Percentiles rank a stretch among this genome's conserved stretches.
These are phyloP conservation scores for Morus bassanus DNA, from an alignment of 2,797 vertebrate genomes.

Conservation along the genomic window DNA sequence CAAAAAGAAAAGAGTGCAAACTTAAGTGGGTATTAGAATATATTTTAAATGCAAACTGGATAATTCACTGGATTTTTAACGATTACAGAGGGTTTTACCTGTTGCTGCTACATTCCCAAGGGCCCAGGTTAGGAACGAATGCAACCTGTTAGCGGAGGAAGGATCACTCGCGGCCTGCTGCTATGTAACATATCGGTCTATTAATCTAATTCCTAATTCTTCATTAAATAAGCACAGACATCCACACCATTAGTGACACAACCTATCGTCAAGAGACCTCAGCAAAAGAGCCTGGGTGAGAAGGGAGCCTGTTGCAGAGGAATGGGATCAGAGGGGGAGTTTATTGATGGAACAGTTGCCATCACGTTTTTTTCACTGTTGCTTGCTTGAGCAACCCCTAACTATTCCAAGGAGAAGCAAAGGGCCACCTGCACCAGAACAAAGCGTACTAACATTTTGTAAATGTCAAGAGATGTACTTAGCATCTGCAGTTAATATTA, in stretches of 20 bases:
- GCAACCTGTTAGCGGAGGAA: background rate
- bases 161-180: background rate
- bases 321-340: background rate
- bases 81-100: background rate
- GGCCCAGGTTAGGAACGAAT: background rate
- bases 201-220: background rate
- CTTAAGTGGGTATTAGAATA: background rate
- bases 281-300: background rate
- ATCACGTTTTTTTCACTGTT: background rate
- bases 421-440: background rate
- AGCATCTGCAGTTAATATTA: background rate
- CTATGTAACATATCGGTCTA: background rate
- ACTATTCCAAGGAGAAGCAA: background rate
- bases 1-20: background rate
- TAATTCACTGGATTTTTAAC: background rate
- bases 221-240: background rate
- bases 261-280: background rate
- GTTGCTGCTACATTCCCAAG: background rate
- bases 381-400: background rate
- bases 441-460: background rate
- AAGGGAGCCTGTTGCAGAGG: background rate
- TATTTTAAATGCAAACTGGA: background rate
- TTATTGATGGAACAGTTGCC: background rate
- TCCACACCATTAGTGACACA: background rate
- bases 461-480: slow-evolving; percentile 38